Conservation (phyloP, 2,888 invertebrate genomes). For the Dichetophora obliterata region DNA sequence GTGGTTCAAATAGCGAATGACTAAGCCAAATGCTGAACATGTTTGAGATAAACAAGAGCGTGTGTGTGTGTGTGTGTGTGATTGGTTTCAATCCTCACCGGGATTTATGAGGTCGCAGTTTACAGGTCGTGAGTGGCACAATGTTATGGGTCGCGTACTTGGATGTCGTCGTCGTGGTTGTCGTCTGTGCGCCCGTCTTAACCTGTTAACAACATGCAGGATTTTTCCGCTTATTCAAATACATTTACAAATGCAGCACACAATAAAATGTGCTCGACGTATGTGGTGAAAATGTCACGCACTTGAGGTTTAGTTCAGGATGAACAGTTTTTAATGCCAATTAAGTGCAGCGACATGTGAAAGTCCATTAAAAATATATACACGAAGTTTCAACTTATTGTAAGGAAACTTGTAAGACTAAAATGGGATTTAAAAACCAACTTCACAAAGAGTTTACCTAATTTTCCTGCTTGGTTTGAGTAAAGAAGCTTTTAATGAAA, state of each 20-base stretch:
- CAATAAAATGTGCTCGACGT: neutral
- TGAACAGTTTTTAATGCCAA: slow-evolving; percentile 16
- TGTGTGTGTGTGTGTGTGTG: slow-evolving; percentile 22
- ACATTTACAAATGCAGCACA: no score
- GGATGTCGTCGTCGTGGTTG: neutral
- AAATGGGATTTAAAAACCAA: no score
- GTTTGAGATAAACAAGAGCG: slow-evolving; percentile 14
- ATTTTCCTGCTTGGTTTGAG: no score
- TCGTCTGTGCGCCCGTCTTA: slow-evolving; percentile 1
- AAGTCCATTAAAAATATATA: slow-evolving; percentile 23
- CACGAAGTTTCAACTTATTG: neutral
- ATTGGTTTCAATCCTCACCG: slow-evolving; percentile 29
- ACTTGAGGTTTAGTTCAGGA: neutral
- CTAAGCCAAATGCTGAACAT: slow-evolving; percentile 20
- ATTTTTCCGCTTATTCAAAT: neutral
- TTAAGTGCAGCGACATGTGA: slow-evolving; percentile 33
- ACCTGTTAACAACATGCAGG: slow-evolving; percentile 41
- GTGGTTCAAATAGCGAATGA: slow-evolving; percentile 3
- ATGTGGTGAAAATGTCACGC: slow-evolving; percentile 30
- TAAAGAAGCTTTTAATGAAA: no score
- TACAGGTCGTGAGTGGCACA: slow-evolving; percentile 41
- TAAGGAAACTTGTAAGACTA: neutral
- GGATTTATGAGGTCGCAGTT: slow-evolving; percentile 47
- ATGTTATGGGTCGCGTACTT: slow-evolving; percentile 25
- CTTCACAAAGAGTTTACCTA: no score